Percentiles rank a stretch among this genome's conserved stretches.
phyloP scores from a whole-genome alignment of 2,113 vertebrate species.

The Tupaia chinensis region DNA sequence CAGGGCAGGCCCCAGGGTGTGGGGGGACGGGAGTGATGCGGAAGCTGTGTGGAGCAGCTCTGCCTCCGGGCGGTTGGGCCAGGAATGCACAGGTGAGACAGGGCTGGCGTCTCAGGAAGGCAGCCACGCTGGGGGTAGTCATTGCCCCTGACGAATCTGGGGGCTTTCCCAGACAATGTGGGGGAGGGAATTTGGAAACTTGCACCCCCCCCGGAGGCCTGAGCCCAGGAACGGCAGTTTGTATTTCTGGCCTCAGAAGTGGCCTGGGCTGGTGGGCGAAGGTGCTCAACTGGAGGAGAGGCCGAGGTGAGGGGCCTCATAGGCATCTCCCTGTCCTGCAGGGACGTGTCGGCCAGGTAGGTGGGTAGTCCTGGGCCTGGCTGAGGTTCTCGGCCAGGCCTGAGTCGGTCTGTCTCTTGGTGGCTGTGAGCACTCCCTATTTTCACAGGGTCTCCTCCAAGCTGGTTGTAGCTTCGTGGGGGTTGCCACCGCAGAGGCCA shows the following conservation, averaged over 20 bases:
- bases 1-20: not conserved
- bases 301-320: not conserved
- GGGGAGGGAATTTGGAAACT: not conserved
- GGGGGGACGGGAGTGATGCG: no score
- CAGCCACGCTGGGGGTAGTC: not conserved
- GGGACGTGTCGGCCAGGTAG: not conserved
- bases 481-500: not conserved
- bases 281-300: not conserved
- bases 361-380: not conserved
- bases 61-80: not conserved
- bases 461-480: not conserved
- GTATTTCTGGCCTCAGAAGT: not conserved
- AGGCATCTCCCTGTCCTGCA: no score
- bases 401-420: not conserved
- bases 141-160: not conserved
- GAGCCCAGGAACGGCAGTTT: not conserved
- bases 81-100: not conserved
- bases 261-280: not conserved
- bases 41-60: no score
- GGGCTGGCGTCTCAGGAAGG: not conserved
- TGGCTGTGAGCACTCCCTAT: not conserved
- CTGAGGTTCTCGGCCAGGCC: not conserved
- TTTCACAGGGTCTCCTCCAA: not conserved
- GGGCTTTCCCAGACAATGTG: constrained; percentile 17
- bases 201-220: not conserved